Evolutionary conservation across 2,113 vertebrate genomes (phyloP), one percentile per base, ranked within the genome.

Genomic region (Anguilla rostrata): DNA sequence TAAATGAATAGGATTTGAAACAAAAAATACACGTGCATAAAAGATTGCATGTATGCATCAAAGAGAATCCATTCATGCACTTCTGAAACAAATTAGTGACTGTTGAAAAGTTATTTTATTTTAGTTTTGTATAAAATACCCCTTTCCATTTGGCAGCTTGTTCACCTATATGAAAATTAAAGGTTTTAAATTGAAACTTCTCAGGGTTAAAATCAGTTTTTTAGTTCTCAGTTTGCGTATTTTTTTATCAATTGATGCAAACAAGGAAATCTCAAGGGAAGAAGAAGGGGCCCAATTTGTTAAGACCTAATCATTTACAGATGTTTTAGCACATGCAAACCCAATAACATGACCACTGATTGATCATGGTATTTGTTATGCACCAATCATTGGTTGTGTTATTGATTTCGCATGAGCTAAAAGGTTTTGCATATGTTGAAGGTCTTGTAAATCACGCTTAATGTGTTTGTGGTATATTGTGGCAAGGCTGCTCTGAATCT

Each of bases 1-100:
- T 83, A 91, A 82, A 66, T 87, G 14, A 81, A 46, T 1, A 12
- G 78, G 78, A 39, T 29, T 78, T 57, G 49, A n/a, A 53, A 79
- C 16, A 46, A 53, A 53, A 53, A n/a, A 15, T 53, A 53, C 22
- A 46, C 11, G 63, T 85, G 84, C 4, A 63, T 46, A 6, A 8
- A 39, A 79, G 34, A 43, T 22, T 26, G 41, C 11, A 75, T 43
- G 78, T 39, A 83, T 41, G 81, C 81, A 75, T 11, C 80, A 46
- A 49, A 75, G n/a, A 39, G 39, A 46, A 75, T 49, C 29, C 63
- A 16, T 43, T 86, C n/a, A 82, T 39, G 71, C 46, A 56, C n/a
- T 75, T 86, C 16, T 66, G 81, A 82, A 60, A 86, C n/a, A 86
- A 63, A 86, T 75, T 39, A 43, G 71, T 85, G 53, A 56, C 34